Conservation (phyloP, 2,113 vertebrate genomes). For the Spizaetus ornatus region DNA sequence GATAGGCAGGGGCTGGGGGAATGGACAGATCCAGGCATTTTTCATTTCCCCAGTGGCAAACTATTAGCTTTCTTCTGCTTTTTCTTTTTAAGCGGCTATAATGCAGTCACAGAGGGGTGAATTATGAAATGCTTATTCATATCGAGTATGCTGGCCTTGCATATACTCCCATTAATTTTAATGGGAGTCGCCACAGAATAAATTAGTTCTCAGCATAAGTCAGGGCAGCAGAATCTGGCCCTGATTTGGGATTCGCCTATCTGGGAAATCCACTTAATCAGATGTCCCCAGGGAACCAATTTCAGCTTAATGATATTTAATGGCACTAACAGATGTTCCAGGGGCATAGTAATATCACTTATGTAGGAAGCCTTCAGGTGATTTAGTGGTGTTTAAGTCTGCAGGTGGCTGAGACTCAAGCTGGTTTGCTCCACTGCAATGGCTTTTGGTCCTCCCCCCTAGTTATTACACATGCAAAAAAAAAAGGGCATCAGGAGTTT, state of each 20-base stretch:
- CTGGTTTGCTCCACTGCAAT: background rate
- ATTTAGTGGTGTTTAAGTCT: background rate
- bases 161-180: background rate
- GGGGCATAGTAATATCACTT: background rate
- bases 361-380: background rate
- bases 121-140: background rate
- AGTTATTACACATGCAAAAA: background rate
- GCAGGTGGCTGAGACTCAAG: background rate
- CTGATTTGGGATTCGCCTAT: background rate
- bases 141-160: background rate
- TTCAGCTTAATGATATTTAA: conserved; percentile 21
- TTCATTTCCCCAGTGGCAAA: background rate
- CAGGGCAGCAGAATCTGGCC: background rate
- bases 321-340: conserved; percentile 33
- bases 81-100: background rate
- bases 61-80: background rate
- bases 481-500: background rate
- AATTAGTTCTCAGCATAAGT: conserved; percentile 18
- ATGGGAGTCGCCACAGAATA: background rate
- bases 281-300: background rate
- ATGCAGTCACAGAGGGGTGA: background rate
- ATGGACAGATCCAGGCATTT: background rate
- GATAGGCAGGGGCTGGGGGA: background rate
- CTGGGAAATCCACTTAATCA: conserved; percentile 34
- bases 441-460: background rate